Evolutionary conservation across 2,888 invertebrate genomes (phyloP).

Genomic region (Pardosa pseudoannulata): DNA sequence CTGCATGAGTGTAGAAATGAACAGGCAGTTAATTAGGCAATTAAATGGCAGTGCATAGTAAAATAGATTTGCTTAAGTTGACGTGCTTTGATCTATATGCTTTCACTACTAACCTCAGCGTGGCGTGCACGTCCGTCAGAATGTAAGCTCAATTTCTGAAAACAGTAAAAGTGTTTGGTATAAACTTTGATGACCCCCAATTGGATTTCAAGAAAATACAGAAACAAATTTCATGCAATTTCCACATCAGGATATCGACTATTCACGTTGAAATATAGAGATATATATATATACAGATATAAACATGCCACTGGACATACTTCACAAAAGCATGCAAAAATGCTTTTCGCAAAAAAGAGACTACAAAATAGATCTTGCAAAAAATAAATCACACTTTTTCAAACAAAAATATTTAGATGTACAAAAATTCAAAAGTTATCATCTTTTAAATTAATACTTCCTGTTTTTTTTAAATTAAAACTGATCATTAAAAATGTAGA

Average conservation of each 20-base stretch:
- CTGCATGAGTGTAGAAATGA: background rate
- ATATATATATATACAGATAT: conserved; percentile 5
- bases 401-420: no score
- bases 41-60: conserved; percentile 54
- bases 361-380: no score
- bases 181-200: conserved; percentile 40
- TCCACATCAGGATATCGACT: conserved; percentile 55
- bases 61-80: conserved; percentile 19
- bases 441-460: no score
- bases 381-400: no score
- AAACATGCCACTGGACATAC: conserved; percentile 47
- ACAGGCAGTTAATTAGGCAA: conserved; percentile 8
- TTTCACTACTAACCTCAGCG: conserved; percentile 57
- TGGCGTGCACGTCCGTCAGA: conserved; percentile 57
- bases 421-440: no score
- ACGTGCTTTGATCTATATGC: conserved; percentile 50
- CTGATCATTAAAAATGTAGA: no score
- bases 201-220: conserved; percentile 25
- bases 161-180: conserved; percentile 61
- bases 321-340: conserved; percentile 67
- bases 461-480: no score
- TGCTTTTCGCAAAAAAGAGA: no score
- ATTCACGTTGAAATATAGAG: conserved; percentile 8
- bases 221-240: conserved; percentile 69
- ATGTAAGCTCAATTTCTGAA: conserved; percentile 66